phyloP scores from a whole-genome alignment of 2,888 invertebrate genomes.

The Neoaliturus tenellus region DNA sequence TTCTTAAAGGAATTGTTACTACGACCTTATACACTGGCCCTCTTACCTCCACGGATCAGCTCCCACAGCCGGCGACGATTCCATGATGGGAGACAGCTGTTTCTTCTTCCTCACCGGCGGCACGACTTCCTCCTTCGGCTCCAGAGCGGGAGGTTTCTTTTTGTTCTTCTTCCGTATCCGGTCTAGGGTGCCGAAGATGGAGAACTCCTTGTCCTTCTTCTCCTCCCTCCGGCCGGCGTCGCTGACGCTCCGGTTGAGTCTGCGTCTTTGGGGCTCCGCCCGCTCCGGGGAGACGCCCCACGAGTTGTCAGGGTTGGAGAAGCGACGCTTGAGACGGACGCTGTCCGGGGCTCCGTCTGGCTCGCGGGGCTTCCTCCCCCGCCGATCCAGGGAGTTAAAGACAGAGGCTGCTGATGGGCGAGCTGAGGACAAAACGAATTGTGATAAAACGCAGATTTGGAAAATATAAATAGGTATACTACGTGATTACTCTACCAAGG shows the following conservation, averaged over 20 bases:
- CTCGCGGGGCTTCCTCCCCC: constrained; percentile 19
- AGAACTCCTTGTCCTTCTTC: constrained; percentile 16
- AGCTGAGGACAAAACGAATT: constrained; percentile 30
- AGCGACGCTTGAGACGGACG: constrained; percentile 42
- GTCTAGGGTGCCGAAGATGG: constrained; percentile 55
- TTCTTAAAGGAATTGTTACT: too few relatives aligned
- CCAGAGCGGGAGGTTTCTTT: constrained; percentile 77
- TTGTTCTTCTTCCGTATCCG: constrained; percentile 69
- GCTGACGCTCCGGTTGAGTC: constrained; percentile 55
- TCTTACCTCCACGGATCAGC: constrained; percentile 9
- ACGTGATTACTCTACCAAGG: too few relatives aligned
- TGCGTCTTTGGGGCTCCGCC: constrained; percentile 18
- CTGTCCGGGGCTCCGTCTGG: background rate
- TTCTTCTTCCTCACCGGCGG: constrained; percentile 75
- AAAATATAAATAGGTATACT: too few relatives aligned
- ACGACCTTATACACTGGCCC: too few relatives aligned
- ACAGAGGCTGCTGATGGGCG: constrained; percentile 39
- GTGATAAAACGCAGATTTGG: too few relatives aligned
- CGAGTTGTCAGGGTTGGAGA: constrained; percentile 51
- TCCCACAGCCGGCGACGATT: constrained; percentile 68
- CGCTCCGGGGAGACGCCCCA: constrained; percentile 32
- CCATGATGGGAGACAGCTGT: constrained; percentile 88
- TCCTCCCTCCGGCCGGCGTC: constrained; percentile 50
- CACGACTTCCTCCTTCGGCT: constrained; percentile 49
- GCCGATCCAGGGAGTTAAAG: constrained; percentile 46